Conservation (phyloP, 2,113 vertebrate species). For the Cyphomyrus plagiostoma region DNA sequence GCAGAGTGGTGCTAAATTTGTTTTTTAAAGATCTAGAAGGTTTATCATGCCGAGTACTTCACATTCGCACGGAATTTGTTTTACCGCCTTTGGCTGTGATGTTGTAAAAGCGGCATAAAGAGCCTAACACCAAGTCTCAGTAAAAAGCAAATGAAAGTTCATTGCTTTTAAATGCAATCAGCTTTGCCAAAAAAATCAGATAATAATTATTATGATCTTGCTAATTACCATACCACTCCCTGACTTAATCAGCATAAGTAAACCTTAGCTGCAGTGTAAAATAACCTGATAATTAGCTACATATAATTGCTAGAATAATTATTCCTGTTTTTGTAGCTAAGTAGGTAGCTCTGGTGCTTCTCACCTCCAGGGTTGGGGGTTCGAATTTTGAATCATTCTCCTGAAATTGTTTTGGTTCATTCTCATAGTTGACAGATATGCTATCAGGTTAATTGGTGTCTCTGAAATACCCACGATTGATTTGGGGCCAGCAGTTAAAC, state of each 20-base stretch:
- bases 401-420: neutral
- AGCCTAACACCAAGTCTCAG: neutral
- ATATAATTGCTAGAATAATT: neutral
- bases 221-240: neutral
- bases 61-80: neutral
- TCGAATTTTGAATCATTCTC: neutral
- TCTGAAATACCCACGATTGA: neutral
- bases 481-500: conserved; percentile 34
- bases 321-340: neutral
- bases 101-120: neutral
- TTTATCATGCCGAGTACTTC: neutral
- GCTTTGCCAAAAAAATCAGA: neutral
- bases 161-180: neutral
- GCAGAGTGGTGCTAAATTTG: neutral
- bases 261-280: neutral
- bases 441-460: neutral
- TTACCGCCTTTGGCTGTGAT: neutral
- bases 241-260: neutral
- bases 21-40: neutral
- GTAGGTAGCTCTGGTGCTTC: neutral
- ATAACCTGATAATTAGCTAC: neutral
- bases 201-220: neutral
- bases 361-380: neutral
- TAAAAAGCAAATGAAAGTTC: neutral
- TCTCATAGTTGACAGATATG: neutral